phyloP scores from a whole-genome alignment of 1,140 invertebrate species.

The Euwallacea similis region DNA sequence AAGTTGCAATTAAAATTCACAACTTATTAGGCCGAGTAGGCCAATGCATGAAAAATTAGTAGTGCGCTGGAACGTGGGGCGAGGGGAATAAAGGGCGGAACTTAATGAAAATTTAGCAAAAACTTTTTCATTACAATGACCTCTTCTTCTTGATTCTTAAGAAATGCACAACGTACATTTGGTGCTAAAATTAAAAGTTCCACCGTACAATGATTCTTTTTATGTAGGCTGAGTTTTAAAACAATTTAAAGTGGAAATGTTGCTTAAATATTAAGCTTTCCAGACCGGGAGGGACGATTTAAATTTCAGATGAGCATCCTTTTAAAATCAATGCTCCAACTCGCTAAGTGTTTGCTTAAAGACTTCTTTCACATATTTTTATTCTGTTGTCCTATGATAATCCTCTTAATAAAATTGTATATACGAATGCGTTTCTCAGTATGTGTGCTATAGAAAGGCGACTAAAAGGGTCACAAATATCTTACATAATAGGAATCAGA shows the following conservation, averaged over 20 bases:
- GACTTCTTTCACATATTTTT: no score
- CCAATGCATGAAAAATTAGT: slow-evolving; percentile 12
- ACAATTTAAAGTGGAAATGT: no score
- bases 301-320: no score
- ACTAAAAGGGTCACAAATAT: no score
- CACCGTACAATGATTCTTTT: background rate
- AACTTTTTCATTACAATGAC: slow-evolving; percentile 22
- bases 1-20: slow-evolving; percentile 5
- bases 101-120: slow-evolving; percentile 26
- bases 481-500: background rate
- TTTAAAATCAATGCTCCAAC: no score
- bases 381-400: no score
- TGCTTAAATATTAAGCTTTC: no score
- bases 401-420: no score
- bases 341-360: no score
- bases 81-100: slow-evolving; percentile 3
- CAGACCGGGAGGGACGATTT: no score
- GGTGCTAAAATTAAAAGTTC: slow-evolving; percentile 16
- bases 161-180: slow-evolving; percentile 23
- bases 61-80: slow-evolving; percentile 6
- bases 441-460: no score
- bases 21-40: background rate
- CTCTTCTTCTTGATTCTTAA: background rate
- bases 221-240: background rate
- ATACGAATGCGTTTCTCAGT: no score